Evolutionary conservation across 2,888 invertebrate genomes (phyloP).

Genomic region (Rhagophthalmus giganteus): DNA sequence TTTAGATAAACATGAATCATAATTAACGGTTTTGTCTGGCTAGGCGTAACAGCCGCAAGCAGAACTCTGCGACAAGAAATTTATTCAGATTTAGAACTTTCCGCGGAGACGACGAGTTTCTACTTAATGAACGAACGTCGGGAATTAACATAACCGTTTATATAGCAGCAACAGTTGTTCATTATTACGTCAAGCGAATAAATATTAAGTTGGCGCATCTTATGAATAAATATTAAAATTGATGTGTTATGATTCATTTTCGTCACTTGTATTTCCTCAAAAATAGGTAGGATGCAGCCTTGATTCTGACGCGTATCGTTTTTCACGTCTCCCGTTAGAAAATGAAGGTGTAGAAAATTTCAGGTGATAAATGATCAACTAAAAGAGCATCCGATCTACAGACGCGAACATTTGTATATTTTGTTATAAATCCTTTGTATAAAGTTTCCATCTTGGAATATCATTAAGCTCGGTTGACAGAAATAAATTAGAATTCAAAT

Average conservation of each 20-base stretch:
- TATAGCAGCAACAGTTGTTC: conserved; percentile 17
- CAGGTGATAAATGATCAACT: conserved; percentile 10
- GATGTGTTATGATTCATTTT: not conserved
- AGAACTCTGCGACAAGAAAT: conserved; percentile 5
- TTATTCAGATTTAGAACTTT: conserved; percentile 14
- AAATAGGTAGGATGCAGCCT: conserved; percentile 1
- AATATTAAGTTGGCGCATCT: conserved; percentile 7
- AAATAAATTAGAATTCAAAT: not conserved
- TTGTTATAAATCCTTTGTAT: not conserved
- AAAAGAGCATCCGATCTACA: conserved; percentile 9
- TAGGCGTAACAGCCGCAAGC: conserved; percentile 1
- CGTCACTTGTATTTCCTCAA: not conserved
- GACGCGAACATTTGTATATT: conserved; percentile 5
- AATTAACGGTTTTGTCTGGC: conserved; percentile 3
- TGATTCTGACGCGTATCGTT: conserved; percentile 5
- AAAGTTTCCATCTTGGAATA: too few species aligned
- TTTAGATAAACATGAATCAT: conserved; percentile 1
- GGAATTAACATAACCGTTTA: conserved; percentile 18
- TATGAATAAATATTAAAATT: conserved; percentile 15
- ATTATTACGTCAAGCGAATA: conserved; percentile 14
- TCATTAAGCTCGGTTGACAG: not conserved
- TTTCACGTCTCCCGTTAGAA: conserved; percentile 10
- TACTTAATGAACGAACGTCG: too few species aligned
- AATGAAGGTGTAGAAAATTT: conserved; percentile 12
- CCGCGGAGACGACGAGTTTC: conserved; percentile 6